Evolutionary conservation across 2,888 invertebrate species (phyloP), one percentile per base, ranked within the genome.

Genomic region (Polietes domitor): DNA sequence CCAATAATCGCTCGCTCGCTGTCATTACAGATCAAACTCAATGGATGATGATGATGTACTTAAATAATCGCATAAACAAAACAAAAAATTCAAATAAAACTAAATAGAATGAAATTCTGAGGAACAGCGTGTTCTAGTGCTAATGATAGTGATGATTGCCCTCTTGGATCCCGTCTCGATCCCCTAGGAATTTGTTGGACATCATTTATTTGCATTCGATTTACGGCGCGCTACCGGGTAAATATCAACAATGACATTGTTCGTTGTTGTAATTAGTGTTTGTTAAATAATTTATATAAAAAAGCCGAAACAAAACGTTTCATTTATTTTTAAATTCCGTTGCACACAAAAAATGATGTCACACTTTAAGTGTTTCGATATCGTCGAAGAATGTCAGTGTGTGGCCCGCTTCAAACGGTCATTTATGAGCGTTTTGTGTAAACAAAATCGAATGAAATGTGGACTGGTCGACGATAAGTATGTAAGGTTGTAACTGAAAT

Each of bases 221-320:
- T 15, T 58, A 19, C 26, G 53, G 53, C 24, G 21, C 10, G 21
- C 19, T 15, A 15, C 2, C n/a, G 47, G n/a, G 47, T 24, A 58
- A 58, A 58, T 15, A 58, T 12, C 10, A 26, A 24, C 26, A 9
- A 53, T 58, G 58, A 26, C 58, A 58, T 2, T 19, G 19, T 32
- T 32, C 47, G 47, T n/a, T 47, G 47, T 21, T 68, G 43, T 41
- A 68, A 68, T 68, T 68, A 15, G 68, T 41, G 43, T 41, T 68
- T 43, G 68, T 68, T 68, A 68, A 68, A 68, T 43, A 68, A 41
- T 65, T 65, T 63, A 19, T 32, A n/a, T 32, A 63, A 32, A 32
- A 63, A 26, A 61, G n/a, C n/a, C n/a, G n/a, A n/a, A 61, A 61
- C 28, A 28, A 53, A 37, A 65, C 43, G 15, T 68, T 68, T 43